Percentiles rank a stretch among this genome's conserved stretches.
Conservation (phyloP, 2,888 invertebrate genomes). For the Drosophila longiperda region DNA sequence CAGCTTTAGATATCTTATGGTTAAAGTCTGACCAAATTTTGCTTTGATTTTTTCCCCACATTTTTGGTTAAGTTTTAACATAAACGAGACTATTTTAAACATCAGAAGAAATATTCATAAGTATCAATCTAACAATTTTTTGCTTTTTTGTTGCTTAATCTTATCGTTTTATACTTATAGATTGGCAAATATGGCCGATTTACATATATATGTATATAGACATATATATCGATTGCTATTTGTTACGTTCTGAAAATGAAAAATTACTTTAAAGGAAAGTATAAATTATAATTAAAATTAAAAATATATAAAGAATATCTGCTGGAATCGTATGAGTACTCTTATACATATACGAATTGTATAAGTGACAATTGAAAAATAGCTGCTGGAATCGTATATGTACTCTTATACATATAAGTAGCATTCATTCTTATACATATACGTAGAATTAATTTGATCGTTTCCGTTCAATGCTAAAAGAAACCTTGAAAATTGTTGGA, state of each 20-base stretch:
- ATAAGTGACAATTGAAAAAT: background rate
- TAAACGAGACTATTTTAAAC: conserved; percentile 66
- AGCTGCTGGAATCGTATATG: background rate
- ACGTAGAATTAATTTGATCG: background rate
- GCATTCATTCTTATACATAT: background rate
- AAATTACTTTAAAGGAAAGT: background rate
- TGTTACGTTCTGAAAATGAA: conserved; percentile 3
- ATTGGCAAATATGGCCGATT: conserved; percentile 44
- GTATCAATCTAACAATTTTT: conserved; percentile 57
- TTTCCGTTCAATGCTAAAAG: conserved; percentile 32
- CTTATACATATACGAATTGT: background rate
- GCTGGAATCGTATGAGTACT: background rate
- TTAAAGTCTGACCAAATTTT: conserved; percentile 31
- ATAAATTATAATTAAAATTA: background rate
- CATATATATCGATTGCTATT: conserved; percentile 3
- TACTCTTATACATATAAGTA: background rate
- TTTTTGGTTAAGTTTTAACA: background rate
- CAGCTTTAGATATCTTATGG: conserved; percentile 62
- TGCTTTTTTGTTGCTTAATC: conserved; percentile 34
- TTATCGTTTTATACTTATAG: conserved; percentile 46
- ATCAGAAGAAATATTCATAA: conserved; percentile 69
- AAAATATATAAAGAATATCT: conserved; percentile 1
- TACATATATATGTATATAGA: conserved; percentile 26
- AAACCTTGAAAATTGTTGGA: conserved; percentile 57
- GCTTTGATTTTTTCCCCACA: background rate